Base-by-base conservation (phyloP, 2,888 invertebrate genomes). In the Ptychoptera albimana region DNA sequence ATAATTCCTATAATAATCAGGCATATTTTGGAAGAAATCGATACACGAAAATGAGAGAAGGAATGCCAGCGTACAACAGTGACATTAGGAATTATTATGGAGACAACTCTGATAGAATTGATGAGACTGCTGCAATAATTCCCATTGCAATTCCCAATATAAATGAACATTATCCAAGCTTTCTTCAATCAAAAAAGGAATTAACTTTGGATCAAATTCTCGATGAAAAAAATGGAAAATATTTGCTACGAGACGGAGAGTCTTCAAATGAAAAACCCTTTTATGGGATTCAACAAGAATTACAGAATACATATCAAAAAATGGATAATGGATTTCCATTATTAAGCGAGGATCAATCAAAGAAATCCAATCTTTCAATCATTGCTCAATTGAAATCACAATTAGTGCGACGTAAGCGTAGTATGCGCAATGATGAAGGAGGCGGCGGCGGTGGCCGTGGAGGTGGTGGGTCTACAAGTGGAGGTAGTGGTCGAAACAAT, bases 341-440 rank as follows among this genome's bases (percentile, higher is more conserved):
- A 10, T 14, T 32, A 11, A 32, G 15, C 13, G 40, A 40, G 11
- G 31, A 40, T 35, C 42, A 23, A 16, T 42, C 16, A 2, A 12
- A 8, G 8, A 42, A 34, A n/a, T 13, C 14, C 2, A 40, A 40
- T 40, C 23, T 41, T 11, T 34, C 45, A 8, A 35, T 58, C 3
- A 58, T 61, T 11, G 57, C 59, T 4, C 56, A 62, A 43, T 39
- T 63, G 2, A 61, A 60, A 42, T 58, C 60, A 0, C 61, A 63
- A 49, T 59, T 62, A 31, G 57, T 58, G 0, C 51, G 56, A 14
- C 54, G 57, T 14, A 59, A 37, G 32, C 53, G 62, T 8, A 46
- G 39, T 12, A 35, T 43, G 1, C 32, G 39, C 7, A 40, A n/a
- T 29, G 31, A 39, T 16, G 43, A 45, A 36, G 41, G 50, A 39